Conservation (phyloP, 2,888 invertebrate species). For the Ernsta delagoae region DNA sequence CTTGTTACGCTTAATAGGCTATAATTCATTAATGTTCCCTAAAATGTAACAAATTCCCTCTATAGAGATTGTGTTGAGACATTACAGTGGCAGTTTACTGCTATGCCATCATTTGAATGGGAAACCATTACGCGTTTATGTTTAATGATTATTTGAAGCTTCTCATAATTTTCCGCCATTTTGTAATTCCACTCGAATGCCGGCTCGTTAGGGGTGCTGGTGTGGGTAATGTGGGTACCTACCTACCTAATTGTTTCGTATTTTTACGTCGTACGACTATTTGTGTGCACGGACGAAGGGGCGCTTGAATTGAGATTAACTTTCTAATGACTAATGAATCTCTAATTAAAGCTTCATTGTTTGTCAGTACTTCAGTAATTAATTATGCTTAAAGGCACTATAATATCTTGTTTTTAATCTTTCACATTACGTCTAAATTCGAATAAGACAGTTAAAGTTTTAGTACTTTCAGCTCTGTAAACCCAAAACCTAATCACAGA, state of each 20-base stretch:
- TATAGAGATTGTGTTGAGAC: slow-evolving; percentile 78
- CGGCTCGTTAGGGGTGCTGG: slow-evolving; percentile 59
- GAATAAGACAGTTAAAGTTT: too few relatives aligned
- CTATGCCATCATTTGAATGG: slow-evolving; percentile 77
- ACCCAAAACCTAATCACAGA: too few relatives aligned
- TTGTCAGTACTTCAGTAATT: background rate
- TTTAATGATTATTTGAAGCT: slow-evolving; percentile 81
- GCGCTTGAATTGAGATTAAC: slow-evolving; percentile 3
- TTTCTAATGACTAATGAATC: background rate
- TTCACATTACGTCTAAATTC: too few relatives aligned
- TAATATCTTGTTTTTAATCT: too few relatives aligned
- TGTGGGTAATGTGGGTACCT: slow-evolving; percentile 43
- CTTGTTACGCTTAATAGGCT: slow-evolving; percentile 72
- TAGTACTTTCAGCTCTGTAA: too few relatives aligned
- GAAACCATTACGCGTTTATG: slow-evolving; percentile 80
- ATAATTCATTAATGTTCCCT: slow-evolving; percentile 77
- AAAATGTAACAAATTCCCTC: slow-evolving; percentile 73
- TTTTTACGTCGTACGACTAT: slow-evolving; percentile 45
- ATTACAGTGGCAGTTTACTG: slow-evolving; percentile 76
- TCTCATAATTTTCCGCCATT: slow-evolving; percentile 75
- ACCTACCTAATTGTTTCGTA: slow-evolving; percentile 63
- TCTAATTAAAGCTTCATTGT: background rate
- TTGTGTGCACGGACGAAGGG: slow-evolving; percentile 9
- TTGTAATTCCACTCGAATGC: slow-evolving; percentile 63
- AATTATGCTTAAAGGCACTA: background rate